These are phyloP conservation scores for Darevskia mixta DNA, from an alignment of 2,797 vertebrate genomes.

Conservation along the genomic window DNA sequence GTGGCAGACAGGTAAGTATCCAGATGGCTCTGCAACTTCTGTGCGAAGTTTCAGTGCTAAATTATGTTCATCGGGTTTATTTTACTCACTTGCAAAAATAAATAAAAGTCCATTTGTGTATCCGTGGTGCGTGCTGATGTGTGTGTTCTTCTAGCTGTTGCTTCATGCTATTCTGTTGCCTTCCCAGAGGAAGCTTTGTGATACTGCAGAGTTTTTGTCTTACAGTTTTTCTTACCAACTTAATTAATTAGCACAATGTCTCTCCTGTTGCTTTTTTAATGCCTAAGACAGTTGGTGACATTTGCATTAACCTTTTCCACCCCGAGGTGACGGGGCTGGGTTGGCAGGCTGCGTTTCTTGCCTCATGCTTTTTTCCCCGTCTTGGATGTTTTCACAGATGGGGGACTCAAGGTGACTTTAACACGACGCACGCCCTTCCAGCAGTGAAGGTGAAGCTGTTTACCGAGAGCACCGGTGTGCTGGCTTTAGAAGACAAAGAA, in stretches of 20 bases:
- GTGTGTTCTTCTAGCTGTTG: constrained; percentile 49
- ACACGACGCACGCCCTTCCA: constrained; percentile 93
- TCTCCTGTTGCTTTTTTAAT: constrained; percentile 54
- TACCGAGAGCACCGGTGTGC: constrained; percentile 95
- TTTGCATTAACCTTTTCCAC: constrained; percentile 62
- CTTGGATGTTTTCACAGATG: constrained; percentile 84
- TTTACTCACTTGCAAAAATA: constrained; percentile 8
- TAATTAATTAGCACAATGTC: constrained; percentile 75
- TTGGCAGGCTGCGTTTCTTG: neutral
- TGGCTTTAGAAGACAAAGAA: constrained; percentile 98
- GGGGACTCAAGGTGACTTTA: constrained; percentile 99
- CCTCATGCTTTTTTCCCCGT: constrained; percentile 25
- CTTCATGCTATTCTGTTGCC: constrained; percentile 49
- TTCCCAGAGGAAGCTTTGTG: constrained; percentile 44
- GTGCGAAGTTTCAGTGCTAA: neutral
- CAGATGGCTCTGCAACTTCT: constrained; percentile 27
- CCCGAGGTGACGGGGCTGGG: neutral
- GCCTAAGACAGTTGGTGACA: constrained; percentile 39
- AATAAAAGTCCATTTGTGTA: constrained; percentile 37
- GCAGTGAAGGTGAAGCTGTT: constrained; percentile 99
- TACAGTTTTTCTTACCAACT: constrained; percentile 61
- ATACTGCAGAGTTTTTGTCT: constrained; percentile 71
- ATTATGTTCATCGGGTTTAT: constrained; percentile 23
- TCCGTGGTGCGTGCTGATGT: neutral
- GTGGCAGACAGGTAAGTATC: neutral